A percentile compares a stretch with the other conserved stretches of the same genome.
These are phyloP conservation scores for Lynx canadensis DNA, from an alignment of 2,113 vertebrate genomes.

Conservation along the genomic window DNA sequence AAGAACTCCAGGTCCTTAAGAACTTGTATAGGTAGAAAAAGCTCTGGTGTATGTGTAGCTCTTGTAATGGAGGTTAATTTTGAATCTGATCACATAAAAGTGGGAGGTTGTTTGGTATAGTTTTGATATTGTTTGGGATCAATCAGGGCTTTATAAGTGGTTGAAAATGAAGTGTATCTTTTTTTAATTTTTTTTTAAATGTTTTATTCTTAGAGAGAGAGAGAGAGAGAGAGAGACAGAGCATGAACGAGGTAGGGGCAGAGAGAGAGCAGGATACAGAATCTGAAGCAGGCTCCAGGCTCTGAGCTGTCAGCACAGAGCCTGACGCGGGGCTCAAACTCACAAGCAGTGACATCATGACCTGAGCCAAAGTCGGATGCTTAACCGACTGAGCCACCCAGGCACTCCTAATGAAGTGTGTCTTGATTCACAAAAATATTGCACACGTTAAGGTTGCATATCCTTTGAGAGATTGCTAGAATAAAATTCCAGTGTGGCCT, in stretches of 20 bases:
- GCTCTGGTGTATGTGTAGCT: neutral
- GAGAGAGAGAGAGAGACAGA: too few species aligned
- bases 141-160: neutral
- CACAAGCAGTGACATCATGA: too few species aligned
- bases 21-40: neutral
- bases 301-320: too few species aligned
- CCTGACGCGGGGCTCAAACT: too few species aligned
- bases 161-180: constrained; percentile 22
- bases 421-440: constrained; percentile 29
- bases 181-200: too few species aligned
- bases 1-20: neutral
- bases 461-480: neutral
- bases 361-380: too few species aligned
- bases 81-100: neutral
- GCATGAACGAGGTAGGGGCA: too few species aligned
- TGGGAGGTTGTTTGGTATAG: neutral
- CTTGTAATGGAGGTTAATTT: neutral
- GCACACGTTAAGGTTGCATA: neutral
- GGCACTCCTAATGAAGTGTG: neutral
- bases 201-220: too few species aligned
- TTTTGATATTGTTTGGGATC: constrained; percentile 5
- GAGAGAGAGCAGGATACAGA: too few species aligned
- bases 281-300: too few species aligned
- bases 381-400: too few species aligned
- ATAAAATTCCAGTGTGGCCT: neutral